These are phyloP conservation scores for Chymomyza fuscimana DNA, from an alignment of 2,888 invertebrate species.

Conservation along the genomic window DNA sequence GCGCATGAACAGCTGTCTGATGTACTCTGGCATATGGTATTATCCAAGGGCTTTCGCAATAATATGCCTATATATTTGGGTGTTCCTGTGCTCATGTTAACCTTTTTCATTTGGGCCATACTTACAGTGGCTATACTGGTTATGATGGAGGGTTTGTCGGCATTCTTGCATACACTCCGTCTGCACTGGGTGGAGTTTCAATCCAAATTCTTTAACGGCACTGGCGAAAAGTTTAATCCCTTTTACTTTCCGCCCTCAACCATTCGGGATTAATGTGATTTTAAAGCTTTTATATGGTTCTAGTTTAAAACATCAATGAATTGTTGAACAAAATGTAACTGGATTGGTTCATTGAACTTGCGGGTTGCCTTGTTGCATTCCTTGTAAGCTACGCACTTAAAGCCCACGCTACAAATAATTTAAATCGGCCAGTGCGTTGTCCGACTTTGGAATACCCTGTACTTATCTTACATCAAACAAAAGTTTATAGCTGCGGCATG, in stretches of 20 bases:
- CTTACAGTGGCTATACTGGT: slow-evolving; percentile 96
- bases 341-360: background rate
- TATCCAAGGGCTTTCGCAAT: slow-evolving; percentile 86
- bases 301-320: background rate
- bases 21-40: slow-evolving; percentile 96
- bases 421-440: too few relatives aligned
- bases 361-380: background rate
- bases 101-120: slow-evolving; percentile 94
- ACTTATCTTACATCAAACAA: too few relatives aligned
- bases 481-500: too few relatives aligned
- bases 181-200: slow-evolving; percentile 99
- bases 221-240: slow-evolving; percentile 89
- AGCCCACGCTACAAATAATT: background rate
- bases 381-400: background rate
- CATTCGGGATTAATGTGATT: slow-evolving; percentile 32
- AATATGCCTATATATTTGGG: slow-evolving; percentile 19
- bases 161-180: slow-evolving; percentile 98
- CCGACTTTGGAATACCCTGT: too few relatives aligned
- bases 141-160: slow-evolving; percentile 99
- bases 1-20: slow-evolving; percentile 95
- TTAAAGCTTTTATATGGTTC: background rate
- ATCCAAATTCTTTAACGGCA: slow-evolving; percentile 93
- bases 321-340: background rate
- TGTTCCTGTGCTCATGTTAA: slow-evolving; percentile 87
- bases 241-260: slow-evolving; percentile 86